A percentile compares a stretch with the other conserved stretches of the same genome.
Evolutionary conservation across 2,888 invertebrate genomes (phyloP).

Genomic region (Nephrotoma guestfalica): DNA sequence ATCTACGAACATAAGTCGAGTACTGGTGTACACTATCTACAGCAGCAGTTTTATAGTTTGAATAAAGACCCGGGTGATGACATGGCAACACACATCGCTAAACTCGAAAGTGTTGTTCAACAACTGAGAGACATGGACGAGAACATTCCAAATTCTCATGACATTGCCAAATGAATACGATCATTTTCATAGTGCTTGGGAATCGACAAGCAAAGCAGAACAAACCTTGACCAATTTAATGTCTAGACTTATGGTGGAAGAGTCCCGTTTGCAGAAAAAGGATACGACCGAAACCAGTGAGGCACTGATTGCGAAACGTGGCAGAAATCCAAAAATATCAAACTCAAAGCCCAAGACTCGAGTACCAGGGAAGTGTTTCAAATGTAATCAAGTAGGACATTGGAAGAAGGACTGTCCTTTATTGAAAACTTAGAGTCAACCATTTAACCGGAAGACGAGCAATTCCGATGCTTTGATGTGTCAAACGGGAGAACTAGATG

Average conservation of each 20-base stretch:
- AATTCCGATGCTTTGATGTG: not conserved
- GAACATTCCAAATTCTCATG: conserved; percentile 12
- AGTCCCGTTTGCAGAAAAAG: conserved; percentile 12
- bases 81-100: conserved; percentile 12
- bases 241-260: conserved; percentile 4
- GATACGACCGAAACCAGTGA: conserved; percentile 10
- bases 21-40: conserved; percentile 17
- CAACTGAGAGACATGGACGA: conserved; percentile 12
- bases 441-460: not conserved
- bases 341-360: not conserved
- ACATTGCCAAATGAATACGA: conserved; percentile 12
- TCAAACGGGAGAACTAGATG: not conserved
- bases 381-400: conserved; percentile 13
- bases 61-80: conserved; percentile 10
- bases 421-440: conserved; percentile 3
- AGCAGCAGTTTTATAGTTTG: conserved; percentile 13
- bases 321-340: not conserved
- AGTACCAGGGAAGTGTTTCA: conserved; percentile 11
- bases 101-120: conserved; percentile 10
- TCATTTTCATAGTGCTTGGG: conserved; percentile 9
- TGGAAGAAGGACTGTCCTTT: conserved; percentile 13
- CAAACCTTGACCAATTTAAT: conserved; percentile 16
- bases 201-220: conserved; percentile 13
- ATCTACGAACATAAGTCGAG: conserved; percentile 17
- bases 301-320: not conserved